phyloP scores from a whole-genome alignment of 2,113 vertebrate species.

The Actenoides lindsayi region DNA sequence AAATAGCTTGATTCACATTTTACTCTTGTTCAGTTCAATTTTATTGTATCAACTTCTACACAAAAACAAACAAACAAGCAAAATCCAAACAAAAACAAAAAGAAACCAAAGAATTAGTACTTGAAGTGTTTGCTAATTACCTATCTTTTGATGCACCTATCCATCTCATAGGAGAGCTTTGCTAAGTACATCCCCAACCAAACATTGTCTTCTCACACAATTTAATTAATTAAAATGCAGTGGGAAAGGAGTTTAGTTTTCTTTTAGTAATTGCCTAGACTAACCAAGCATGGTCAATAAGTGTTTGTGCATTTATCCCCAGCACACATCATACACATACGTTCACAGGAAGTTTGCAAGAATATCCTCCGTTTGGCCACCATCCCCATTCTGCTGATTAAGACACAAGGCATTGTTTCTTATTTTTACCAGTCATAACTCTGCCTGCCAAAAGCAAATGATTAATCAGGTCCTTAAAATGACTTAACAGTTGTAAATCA shows the following conservation, averaged over 20 bases:
- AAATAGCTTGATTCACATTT: background rate
- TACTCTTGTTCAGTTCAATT: background rate
- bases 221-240: background rate
- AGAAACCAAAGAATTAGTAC: background rate
- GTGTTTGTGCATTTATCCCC: background rate
- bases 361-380: background rate
- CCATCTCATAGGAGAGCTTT: background rate
- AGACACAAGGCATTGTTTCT: conserved; percentile 36
- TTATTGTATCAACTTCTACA: background rate
- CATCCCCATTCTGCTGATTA: background rate
- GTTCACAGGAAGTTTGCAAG: background rate
- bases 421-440: conserved; percentile 24
- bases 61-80: too few species aligned
- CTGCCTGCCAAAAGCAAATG: conserved; percentile 18
- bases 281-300: background rate
- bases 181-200: background rate
- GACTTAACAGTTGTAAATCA: conserved; percentile 67
- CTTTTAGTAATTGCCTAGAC: background rate
- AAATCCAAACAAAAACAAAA: background rate
- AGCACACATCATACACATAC: background rate
- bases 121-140: background rate
- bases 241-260: background rate
- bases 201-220: background rate
- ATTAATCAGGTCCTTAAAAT: conserved; percentile 64
- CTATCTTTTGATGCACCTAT: background rate